Conservation (phyloP, 2,113 vertebrate genomes). For the Nycticorax nycticorax region DNA sequence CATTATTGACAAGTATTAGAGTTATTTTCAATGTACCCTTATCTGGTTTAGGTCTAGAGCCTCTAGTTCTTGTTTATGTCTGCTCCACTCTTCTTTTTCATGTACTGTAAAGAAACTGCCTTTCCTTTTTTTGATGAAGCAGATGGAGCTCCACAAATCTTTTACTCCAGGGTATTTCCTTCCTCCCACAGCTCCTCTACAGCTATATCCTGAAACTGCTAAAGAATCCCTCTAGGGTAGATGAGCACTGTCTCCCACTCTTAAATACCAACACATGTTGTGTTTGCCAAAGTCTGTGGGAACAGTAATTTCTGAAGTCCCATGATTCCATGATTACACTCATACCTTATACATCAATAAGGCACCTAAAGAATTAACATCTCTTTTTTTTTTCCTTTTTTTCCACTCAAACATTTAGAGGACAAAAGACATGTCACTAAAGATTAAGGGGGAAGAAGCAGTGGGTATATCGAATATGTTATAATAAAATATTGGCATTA, state of each 20-base stretch:
- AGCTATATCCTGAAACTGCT: neutral
- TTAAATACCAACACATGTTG: neutral
- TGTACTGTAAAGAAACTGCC: neutral
- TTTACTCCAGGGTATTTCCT: neutral
- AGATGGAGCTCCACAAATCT: neutral
- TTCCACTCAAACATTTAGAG: neutral
- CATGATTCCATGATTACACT: neutral
- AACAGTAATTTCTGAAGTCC: neutral
- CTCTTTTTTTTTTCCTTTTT: neutral
- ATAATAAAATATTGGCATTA: neutral
- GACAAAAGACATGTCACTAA: neutral
- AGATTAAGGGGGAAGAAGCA: neutral
- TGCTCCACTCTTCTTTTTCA: neutral
- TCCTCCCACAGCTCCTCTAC: neutral
- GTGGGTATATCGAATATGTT: neutral
- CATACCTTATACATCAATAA: neutral
- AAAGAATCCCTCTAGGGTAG: neutral
- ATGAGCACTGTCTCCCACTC: neutral
- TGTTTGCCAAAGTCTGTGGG: neutral
- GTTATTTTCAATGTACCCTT: neutral
- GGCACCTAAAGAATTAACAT: neutral
- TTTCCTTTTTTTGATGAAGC: neutral
- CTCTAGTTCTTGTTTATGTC: neutral
- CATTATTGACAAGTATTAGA: neutral
- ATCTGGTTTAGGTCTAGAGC: neutral